Evolutionary conservation across 53 echinoderm and acorn worm genomes (phyloP).

Genomic region (Holothuria scabra): DNA sequence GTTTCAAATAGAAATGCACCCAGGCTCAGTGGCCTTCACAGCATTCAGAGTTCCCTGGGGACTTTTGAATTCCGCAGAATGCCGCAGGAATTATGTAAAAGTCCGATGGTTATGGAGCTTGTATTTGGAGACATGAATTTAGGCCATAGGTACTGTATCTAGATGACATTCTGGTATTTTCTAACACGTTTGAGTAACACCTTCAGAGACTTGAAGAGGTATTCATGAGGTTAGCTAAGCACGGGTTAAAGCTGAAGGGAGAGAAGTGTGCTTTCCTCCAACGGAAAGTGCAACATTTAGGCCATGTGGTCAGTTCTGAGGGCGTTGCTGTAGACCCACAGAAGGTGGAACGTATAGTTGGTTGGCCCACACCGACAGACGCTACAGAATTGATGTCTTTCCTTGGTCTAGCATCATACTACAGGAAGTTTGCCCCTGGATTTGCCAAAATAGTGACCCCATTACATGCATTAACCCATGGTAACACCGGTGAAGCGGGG

Average conservation of each 20-base stretch:
- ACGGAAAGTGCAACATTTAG: slow-evolving; percentile 46
- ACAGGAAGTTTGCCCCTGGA: slow-evolving; percentile 49
- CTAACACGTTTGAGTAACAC: slow-evolving; percentile 62
- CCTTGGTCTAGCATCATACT: slow-evolving; percentile 59
- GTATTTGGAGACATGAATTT: slow-evolving; percentile 67
- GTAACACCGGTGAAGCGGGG: neutral
- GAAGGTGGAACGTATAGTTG: slow-evolving; percentile 41
- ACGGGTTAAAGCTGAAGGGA: slow-evolving; percentile 73
- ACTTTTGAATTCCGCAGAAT: slow-evolving; percentile 55
- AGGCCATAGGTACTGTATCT: slow-evolving; percentile 46
- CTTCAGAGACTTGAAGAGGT: slow-evolving; percentile 50
- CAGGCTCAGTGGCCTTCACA: slow-evolving; percentile 54
- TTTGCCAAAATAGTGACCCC: slow-evolving; percentile 54
- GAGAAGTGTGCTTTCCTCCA: slow-evolving; percentile 55
- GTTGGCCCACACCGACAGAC: slow-evolving; percentile 49
- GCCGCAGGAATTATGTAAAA: slow-evolving; percentile 57
- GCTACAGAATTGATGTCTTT: slow-evolving; percentile 47
- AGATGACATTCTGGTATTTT: slow-evolving; percentile 69
- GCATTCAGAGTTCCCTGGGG: slow-evolving; percentile 75
- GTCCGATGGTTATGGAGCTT: slow-evolving; percentile 58
- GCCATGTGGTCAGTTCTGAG: slow-evolving; percentile 44
- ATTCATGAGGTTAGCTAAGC: slow-evolving; percentile 41
- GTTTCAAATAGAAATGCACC: slow-evolving; percentile 68
- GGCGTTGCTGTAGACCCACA: slow-evolving; percentile 53
- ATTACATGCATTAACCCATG: slow-evolving; percentile 37